Evolutionary conservation across 2,113 vertebrate genomes (phyloP), one percentile per base, ranked within the genome.

Genomic region (Triplophysa siluroides): DNA sequence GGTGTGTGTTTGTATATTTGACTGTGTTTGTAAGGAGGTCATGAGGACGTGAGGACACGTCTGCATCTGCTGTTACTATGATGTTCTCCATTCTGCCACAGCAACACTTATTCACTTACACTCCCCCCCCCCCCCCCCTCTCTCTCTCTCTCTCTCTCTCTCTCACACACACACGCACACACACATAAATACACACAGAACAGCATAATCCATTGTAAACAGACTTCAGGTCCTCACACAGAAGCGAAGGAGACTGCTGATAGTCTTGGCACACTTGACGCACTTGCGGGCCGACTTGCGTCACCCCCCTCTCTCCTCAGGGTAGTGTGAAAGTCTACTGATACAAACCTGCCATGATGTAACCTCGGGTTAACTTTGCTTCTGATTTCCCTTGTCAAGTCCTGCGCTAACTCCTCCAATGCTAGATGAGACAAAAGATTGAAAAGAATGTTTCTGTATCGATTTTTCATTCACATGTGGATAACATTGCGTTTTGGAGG

Each of bases 231-330:
- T 13, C 62, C 56, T 67, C n/a, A 41, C 52, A 78, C 73, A 56
- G 29, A 63, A 23, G 45, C 54, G 63, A 85, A 78, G 66, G 68
- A 72, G 78, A 67, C 68, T 82, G 73, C 83, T 82, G 83, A 82
- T 84, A 66, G 43, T 84, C 71, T 43, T 29, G 38, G 80, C 76
- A 23, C 29, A 50, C 72, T 56, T 80, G 77, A 83, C 67, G 78
- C 73, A 78, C 29, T 33, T 66, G 73, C 58, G 12, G 23, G 54
- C 47, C 12, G 0, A 21, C 56, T 63, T 85, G 81, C 73, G 78
- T 82, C 80, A 82, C 23, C 63, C 38, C 70, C 33, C 33, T 74
- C 50, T 72, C 70, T 69, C 41, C 61, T 43, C 65, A 64, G 64
- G 29, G 9, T 14, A 10, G 60, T 29, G 58, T 76, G 54, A 80